Percentiles rank a stretch among this genome's conserved stretches.
phyloP scores from a whole-genome alignment of 2,888 invertebrate genomes.

The Conops quadrifasciatus region DNA sequence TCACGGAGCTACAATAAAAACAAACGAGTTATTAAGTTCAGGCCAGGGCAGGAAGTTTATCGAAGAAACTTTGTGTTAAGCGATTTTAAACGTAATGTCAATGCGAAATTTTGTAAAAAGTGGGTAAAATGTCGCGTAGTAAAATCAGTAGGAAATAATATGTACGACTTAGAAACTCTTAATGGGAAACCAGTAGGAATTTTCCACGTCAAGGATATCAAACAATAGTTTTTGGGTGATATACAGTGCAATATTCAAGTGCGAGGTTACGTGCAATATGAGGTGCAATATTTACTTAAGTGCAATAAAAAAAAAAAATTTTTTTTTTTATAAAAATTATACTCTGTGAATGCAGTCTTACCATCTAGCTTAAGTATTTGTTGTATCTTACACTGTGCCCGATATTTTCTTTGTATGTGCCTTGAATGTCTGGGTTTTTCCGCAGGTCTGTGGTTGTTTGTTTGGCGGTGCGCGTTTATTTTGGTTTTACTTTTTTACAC shows the following conservation, averaged over 20 bases:
- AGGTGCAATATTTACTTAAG: neutral
- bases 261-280: neutral
- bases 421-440: no score
- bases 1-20: neutral
- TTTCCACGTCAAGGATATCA: no score
- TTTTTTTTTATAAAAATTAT: neutral
- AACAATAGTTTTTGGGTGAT: neutral
- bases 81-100: constrained; percentile 5
- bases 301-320: neutral
- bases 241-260: neutral
- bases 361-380: no score
- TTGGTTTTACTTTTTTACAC: no score
- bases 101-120: no score
- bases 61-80: neutral
- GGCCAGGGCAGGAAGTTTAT: neutral
- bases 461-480: no score
- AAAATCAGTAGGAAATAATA: neutral
- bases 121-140: neutral
- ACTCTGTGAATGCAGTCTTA: neutral
- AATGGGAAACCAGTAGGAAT: neutral
- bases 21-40: neutral
- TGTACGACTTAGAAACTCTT: constrained; percentile 6
- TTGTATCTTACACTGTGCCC: no score
- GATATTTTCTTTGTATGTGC: no score
- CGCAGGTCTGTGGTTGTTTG: no score